Percentiles rank a stretch among this genome's conserved stretches.
Conservation (phyloP, 2,113 vertebrate genomes). For the Ageneiosus marmoratus region DNA sequence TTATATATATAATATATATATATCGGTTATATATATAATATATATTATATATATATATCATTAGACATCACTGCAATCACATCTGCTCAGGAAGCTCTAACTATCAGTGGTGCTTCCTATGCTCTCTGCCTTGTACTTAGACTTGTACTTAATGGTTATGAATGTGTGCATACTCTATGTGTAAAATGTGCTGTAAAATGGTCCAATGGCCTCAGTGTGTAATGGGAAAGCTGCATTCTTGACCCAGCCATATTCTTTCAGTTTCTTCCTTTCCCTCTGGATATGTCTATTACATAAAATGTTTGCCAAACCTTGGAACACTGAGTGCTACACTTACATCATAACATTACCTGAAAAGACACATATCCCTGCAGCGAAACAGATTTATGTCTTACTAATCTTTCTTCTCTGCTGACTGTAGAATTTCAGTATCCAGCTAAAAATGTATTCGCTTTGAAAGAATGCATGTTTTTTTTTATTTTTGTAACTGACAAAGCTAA, state of each 20-base stretch:
- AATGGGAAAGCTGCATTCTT: too few relatives aligned
- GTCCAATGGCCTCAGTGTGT: too few relatives aligned
- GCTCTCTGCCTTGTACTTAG: constrained; percentile 6
- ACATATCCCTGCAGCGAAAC: constrained; percentile 64
- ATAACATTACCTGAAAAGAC: constrained; percentile 67
- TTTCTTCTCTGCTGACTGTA: constrained; percentile 53
- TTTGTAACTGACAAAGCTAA: constrained; percentile 64
- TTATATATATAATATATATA: too few relatives aligned
- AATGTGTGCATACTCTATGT: too few relatives aligned
- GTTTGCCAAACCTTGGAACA: constrained; percentile 57
- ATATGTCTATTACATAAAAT: constrained; percentile 57
- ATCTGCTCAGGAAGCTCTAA: constrained; percentile 33
- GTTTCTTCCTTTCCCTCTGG: constrained; percentile 33
- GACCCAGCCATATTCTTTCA: too few relatives aligned
- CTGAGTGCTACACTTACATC: constrained; percentile 56
- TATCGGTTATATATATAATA: too few relatives aligned
- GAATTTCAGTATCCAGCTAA: constrained; percentile 61
- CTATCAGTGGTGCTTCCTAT: constrained; percentile 1
- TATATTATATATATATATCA: constrained; percentile 28
- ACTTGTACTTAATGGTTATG: too few relatives aligned
- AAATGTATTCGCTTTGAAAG: constrained; percentile 64
- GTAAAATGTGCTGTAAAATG: too few relatives aligned
- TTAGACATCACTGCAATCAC: constrained; percentile 22
- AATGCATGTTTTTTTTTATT: constrained; percentile 63
- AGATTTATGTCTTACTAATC: constrained; percentile 62